A percentile compares a stretch with the other conserved stretches of the same genome.
Evolutionary conservation across 2,797 vertebrate genomes (phyloP).

Genomic region (Sebastes hopkinsi): DNA sequence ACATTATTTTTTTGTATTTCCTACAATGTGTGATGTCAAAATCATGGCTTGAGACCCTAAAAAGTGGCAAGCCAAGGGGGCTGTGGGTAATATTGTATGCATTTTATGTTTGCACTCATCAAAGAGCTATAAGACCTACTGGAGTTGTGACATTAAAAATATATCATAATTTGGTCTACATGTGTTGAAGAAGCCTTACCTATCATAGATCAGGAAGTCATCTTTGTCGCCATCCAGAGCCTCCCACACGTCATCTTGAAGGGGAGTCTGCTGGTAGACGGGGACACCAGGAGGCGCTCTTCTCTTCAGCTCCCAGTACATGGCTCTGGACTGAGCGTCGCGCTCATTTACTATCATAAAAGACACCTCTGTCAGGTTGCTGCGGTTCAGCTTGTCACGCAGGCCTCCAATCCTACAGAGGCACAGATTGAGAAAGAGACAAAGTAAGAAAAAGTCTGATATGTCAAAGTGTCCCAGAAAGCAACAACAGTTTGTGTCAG

Average conservation of each 20-base stretch:
- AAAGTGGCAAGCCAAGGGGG: no score
- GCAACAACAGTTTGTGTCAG: no score
- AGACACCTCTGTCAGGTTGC: conserved; percentile 74
- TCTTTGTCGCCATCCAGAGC: conserved; percentile 79
- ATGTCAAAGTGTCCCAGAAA: no score
- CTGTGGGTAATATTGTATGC: no score
- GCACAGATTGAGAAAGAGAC: background rate
- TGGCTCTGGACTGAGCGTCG: conserved; percentile 80
- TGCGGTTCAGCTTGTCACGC: conserved; percentile 81
- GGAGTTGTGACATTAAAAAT: background rate
- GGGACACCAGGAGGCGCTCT: conserved; percentile 79
- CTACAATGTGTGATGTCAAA: no score
- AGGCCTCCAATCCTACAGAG: conserved; percentile 82
- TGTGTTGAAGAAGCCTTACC: conserved; percentile 55
- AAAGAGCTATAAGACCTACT: background rate
- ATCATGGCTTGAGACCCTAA: no score
- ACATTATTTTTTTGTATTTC: background rate
- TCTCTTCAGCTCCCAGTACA: conserved; percentile 85
- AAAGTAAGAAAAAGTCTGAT: background rate
- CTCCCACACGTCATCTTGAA: conserved; percentile 87
- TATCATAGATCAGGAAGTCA: conserved; percentile 85
- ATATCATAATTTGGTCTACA: no score
- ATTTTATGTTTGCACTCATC: background rate
- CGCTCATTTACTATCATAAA: conserved; percentile 89
- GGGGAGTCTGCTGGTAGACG: conserved; percentile 84